Base-by-base conservation (phyloP, 1,140 invertebrate species). In the Globodera rostochiensis region DNA sequence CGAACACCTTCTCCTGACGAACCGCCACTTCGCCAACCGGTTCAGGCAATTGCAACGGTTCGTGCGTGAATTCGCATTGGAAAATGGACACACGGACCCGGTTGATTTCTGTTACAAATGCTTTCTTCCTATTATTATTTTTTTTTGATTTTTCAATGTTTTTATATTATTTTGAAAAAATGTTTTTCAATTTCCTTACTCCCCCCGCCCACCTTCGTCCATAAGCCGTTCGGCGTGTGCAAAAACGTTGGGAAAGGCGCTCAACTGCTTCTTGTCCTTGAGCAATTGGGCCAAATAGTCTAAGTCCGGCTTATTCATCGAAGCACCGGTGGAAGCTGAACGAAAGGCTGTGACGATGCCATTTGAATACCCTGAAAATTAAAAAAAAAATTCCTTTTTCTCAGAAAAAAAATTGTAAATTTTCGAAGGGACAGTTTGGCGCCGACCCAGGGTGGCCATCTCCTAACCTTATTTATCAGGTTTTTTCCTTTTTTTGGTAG, bases 241-340 rank as follows among this genome's bases (percentile, higher is more conserved):
- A 93, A 99, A 99, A 91, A 98, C 95, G 93, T 97, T 98, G 84
- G 98, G 97, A 92, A 99, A 98, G 90, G 96, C 96, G 89, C 95
- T 95, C 89, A 99, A 93, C 93, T 98, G 96, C 93, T 98, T 98
- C 93, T 97, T 96, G 93, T 99, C 98, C 93, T 99, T 99, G 90
- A 99, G 93, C 92, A 99, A 94, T 93, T 99, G 97, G 91, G 97
- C 96, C 93, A 99, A 93, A 93, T 99, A 99, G 92, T 99, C 98
- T n/a, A 90, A 79, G 73, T 87, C 76, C 8, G 86, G 84, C 8
- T 78, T 78, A n/a, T 70, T 71, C 69, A 71, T 36, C 25, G 69
- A 13, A 13, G 57, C 57, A 19, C 57, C 57, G 57, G 13, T 64
- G 13, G 57, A 64, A 15, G 57, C 57, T 19, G 57, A 64, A 64